Evolutionary conservation across 1,140 invertebrate genomes (phyloP).

Genomic region (Ladona fulva): DNA sequence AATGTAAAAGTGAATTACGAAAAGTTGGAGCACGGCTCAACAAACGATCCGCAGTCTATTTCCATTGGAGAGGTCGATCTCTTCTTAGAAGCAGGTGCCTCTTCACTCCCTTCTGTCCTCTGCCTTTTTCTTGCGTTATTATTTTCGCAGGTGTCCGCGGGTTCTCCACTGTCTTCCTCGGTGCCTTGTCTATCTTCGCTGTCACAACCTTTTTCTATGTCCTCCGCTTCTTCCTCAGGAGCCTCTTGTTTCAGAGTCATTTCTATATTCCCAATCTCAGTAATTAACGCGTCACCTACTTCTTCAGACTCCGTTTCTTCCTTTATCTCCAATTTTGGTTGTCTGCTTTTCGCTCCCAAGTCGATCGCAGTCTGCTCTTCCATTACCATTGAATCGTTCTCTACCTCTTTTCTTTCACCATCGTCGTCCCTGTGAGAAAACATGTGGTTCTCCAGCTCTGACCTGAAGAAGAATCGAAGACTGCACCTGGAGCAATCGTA

Average conservation of each 20-base stretch:
- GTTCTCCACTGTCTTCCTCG: not conserved
- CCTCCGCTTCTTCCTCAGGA: not conserved
- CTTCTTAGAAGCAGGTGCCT: not conserved
- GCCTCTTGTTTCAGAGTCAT: not conserved
- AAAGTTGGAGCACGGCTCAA: not conserved
- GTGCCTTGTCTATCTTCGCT: not conserved
- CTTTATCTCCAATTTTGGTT: not conserved
- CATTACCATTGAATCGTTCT: not conserved
- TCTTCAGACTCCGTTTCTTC: not conserved
- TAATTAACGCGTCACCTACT: not conserved
- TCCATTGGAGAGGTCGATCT: not conserved
- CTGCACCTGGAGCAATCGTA: slow-evolving; percentile 77
- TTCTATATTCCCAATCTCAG: not conserved
- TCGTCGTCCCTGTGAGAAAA: slow-evolving; percentile 39
- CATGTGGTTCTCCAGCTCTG: slow-evolving; percentile 81
- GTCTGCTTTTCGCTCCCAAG: not conserved
- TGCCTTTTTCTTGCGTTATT: not conserved
- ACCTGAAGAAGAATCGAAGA: slow-evolving; percentile 82
- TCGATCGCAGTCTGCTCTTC: not conserved
- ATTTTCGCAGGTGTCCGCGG: not conserved
- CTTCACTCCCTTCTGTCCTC: not conserved
- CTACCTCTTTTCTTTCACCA: not conserved
- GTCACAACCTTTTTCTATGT: not conserved
- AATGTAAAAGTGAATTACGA: too few species aligned
- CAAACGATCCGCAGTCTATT: not conserved